Percentiles rank a stretch among this genome's conserved stretches.
These are phyloP conservation scores for Pterocles gutturalis DNA, from an alignment of 2,113 vertebrate genomes.

Conservation along the genomic window DNA sequence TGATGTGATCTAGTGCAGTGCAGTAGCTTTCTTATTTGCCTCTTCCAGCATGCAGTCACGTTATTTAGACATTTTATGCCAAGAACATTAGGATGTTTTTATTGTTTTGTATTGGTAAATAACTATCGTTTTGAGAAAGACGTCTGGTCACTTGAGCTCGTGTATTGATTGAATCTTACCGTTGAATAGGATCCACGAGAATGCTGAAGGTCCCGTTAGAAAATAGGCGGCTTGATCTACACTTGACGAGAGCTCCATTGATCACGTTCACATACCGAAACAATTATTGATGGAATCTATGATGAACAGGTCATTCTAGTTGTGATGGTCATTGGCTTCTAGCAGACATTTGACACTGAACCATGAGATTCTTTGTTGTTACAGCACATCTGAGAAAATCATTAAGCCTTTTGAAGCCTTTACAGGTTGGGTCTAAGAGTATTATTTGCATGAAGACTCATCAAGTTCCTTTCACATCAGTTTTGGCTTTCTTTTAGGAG, in stretches of 20 bases:
- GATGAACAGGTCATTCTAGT: slow-evolving; percentile 56
- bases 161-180: slow-evolving; percentile 9
- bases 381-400: slow-evolving; percentile 62
- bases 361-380: slow-evolving; percentile 66
- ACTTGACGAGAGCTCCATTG: slow-evolving; percentile 14
- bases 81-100: background rate
- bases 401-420: slow-evolving; percentile 44
- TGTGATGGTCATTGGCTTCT: slow-evolving; percentile 43
- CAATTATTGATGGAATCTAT: slow-evolving; percentile 60
- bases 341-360: slow-evolving; percentile 56
- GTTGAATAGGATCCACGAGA: slow-evolving; percentile 7
- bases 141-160: background rate
- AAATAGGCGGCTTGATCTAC: slow-evolving; percentile 22
- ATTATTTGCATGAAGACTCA: slow-evolving; percentile 26
- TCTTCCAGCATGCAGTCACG: fast-evolving
- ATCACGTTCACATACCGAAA: slow-evolving; percentile 45
- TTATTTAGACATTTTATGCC: background rate
- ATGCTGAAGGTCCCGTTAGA: slow-evolving; percentile 30
- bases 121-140: background rate
- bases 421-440: background rate
- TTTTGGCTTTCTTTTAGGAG: slow-evolving; percentile 2
- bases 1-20: background rate
- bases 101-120: background rate
- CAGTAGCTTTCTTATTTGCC: background rate
- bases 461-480: background rate